phyloP scores from a whole-genome alignment of 2,888 invertebrate species.

The Nysson spinosus region DNA sequence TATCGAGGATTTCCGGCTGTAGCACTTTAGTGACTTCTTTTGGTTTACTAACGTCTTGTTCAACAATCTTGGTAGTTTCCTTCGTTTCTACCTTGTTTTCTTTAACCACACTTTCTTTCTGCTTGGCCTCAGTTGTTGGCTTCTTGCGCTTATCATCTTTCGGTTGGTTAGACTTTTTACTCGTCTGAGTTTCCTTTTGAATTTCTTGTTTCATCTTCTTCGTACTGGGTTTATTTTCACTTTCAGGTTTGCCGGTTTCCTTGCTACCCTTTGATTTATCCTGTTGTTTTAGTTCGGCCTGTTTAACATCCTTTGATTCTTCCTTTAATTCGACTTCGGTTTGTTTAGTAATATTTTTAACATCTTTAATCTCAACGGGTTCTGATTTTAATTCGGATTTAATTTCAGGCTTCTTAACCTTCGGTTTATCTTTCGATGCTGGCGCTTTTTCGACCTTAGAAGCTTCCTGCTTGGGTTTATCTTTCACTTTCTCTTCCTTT shows the following conservation, averaged over 20 bases:
- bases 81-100: slow-evolving; percentile 6
- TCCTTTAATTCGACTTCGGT: slow-evolving; percentile 11
- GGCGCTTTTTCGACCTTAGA: slow-evolving; percentile 9
- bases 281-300: slow-evolving; percentile 12
- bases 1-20: neutral
- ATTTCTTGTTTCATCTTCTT: slow-evolving; percentile 5
- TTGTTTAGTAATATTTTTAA: slow-evolving; percentile 2
- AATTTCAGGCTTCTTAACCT: slow-evolving; percentile 15
- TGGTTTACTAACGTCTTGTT: slow-evolving; percentile 2
- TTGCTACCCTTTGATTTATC: slow-evolving; percentile 3
- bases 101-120: neutral
- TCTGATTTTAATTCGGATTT: slow-evolving; percentile 26
- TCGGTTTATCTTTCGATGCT: slow-evolving; percentile 7
- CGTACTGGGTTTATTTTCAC: slow-evolving; percentile 14
- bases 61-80: neutral
- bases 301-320: slow-evolving; percentile 5
- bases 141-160: slow-evolving; percentile 3
- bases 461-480: slow-evolving; percentile 10
- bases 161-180: neutral
- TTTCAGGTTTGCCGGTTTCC: slow-evolving; percentile 3
- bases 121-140: neutral
- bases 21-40: slow-evolving; percentile 14
- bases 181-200: neutral
- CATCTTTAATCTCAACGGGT: slow-evolving; percentile 14
- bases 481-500: neutral